phyloP scores from a whole-genome alignment of 1,140 invertebrate species.

The Schlechtendalia chinensis region DNA sequence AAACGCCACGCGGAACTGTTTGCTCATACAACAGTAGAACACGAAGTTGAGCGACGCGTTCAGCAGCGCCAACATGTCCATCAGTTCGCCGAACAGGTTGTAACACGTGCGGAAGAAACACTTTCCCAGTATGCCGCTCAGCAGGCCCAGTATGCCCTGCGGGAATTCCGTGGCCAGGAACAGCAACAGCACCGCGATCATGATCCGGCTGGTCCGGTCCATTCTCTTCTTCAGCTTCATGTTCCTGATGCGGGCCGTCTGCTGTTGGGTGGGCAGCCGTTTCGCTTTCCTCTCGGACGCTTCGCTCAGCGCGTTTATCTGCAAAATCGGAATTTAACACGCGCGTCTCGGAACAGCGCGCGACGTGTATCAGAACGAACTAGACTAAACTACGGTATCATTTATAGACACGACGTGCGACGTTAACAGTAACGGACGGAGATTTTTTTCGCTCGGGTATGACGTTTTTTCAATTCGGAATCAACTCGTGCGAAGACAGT shows the following conservation, averaged over 20 bases:
- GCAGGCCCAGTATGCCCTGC: slow-evolving; percentile 77
- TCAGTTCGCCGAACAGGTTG: slow-evolving; percentile 68
- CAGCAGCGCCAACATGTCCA: slow-evolving; percentile 92
- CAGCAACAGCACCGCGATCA: slow-evolving; percentile 84
- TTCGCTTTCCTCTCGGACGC: slow-evolving; percentile 47
- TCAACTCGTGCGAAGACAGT: no score
- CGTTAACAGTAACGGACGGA: no score
- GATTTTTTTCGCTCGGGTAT: no score
- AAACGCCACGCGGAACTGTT: slow-evolving; percentile 91
- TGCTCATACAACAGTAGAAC: slow-evolving; percentile 95
- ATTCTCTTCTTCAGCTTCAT: slow-evolving; percentile 59
- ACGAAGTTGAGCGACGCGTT: slow-evolving; percentile 98
- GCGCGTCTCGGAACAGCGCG: no score
- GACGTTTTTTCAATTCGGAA: no score
- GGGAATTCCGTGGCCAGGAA: slow-evolving; percentile 86
- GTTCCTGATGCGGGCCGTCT: slow-evolving; percentile 11
- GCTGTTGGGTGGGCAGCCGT: slow-evolving; percentile 3
- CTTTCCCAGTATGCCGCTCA: slow-evolving; percentile 70
- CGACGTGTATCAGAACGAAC: no score
- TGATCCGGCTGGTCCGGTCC: slow-evolving; percentile 89
- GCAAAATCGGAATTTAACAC: slow-evolving; percentile 39
- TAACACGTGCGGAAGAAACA: slow-evolving; percentile 77
- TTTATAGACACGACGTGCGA: no score
- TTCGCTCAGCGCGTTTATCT: slow-evolving; percentile 68
- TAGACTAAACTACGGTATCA: no score